Base-by-base conservation (phyloP, 2,113 vertebrate species). In the Ophthalmotilapia sp. region DNA sequence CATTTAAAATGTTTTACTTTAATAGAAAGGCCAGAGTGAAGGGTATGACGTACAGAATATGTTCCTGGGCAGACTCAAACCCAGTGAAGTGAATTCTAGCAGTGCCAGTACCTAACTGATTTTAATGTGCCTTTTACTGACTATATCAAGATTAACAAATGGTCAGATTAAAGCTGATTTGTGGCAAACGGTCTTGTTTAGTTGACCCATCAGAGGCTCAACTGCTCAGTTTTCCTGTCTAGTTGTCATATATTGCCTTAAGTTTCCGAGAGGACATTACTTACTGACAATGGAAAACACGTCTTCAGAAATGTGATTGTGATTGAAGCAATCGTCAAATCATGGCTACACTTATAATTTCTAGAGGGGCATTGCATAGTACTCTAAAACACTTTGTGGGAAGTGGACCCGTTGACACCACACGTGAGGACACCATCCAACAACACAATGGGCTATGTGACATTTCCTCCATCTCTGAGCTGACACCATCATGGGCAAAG, bases 1-100 rank as follows among this genome's bases (percentile, higher is more conserved):
- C 11, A 5, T 1, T 65, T 0, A 2, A 7, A 0, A 1, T 36
- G 1, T 36, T 62, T 36, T 5, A 65, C 31, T 38, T n/a, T 65
- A 23, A 73, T 0, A 23, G 21, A 10, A 17, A 23, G 21, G 38
- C 9, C 8, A 2, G 40, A 15, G 13, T 9, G 21, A 73, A 15
- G 68, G 38, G 13, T 73, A 1, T 7, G 38, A 45, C 0, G 8
- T 23, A 45, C 8, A 45, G 68, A 15, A 4, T 45, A 45, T 73
- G 40, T 14, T 73, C 9, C 21, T 9, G 40, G 40, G 1, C 40
- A 45, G 40, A 26, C 9, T 47, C 40, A 47, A 26, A 73, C 40
- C 8, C 8, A 45, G 21, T 38, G 31, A 65, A 38, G 10, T 65
- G 58, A 70, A 40, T 0, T 42, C 3, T 23, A 70, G 62, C 36